These are phyloP conservation scores for Lissonota sp. DNA, from an alignment of 2,888 invertebrate species.

Conservation along the genomic window DNA sequence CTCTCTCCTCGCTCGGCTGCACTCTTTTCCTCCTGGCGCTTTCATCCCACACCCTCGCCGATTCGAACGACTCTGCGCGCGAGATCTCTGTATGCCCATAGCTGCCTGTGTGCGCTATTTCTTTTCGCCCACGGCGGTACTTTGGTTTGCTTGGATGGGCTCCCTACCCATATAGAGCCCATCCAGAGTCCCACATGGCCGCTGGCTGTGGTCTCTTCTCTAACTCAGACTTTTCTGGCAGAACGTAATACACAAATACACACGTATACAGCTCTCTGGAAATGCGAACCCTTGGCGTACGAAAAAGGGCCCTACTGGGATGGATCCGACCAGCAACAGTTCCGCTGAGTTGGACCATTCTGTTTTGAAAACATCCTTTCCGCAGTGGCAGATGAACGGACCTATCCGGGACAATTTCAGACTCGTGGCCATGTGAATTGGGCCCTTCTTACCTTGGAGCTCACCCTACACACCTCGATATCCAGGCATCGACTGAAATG, in stretches of 20 bases:
- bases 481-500: background rate
- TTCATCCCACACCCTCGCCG: conserved; percentile 52
- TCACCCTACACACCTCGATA: too few species aligned
- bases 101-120: conserved; percentile 57
- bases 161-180: conserved; percentile 43
- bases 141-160: conserved; percentile 53
- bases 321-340: too few species aligned
- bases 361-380: too few species aligned
- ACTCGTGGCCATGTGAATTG: too few species aligned
- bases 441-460: too few species aligned
- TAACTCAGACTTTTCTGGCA: conserved; percentile 15
- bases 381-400: too few species aligned
- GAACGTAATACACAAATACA: background rate
- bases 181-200: conserved; percentile 43
- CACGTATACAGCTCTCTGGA: conserved; percentile 37
- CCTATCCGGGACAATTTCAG: too few species aligned
- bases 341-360: too few species aligned
- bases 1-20: conserved; percentile 56
- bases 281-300: conserved; percentile 27
- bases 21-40: conserved; percentile 40
- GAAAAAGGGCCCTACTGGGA: conserved; percentile 30
- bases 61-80: conserved; percentile 37
- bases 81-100: conserved; percentile 45
- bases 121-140: conserved; percentile 57
- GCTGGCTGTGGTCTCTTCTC: conserved; percentile 48